phyloP scores from a whole-genome alignment of 2,113 vertebrate species.

The Elanoides forficatus region DNA sequence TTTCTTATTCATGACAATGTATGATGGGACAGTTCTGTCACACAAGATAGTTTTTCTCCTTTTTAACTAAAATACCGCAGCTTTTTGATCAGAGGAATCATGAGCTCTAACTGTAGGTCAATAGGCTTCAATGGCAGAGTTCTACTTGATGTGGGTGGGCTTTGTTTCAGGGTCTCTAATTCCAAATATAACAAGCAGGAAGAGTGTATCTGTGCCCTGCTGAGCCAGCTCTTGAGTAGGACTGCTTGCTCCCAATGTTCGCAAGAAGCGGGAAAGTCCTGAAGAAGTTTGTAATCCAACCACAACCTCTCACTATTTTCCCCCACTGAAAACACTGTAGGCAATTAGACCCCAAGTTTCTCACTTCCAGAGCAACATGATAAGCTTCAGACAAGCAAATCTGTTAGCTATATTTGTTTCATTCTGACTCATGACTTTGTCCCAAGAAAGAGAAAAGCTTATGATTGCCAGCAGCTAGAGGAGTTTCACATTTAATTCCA shows the following conservation, averaged over 20 bases:
- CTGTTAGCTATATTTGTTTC: neutral
- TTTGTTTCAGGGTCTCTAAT: neutral
- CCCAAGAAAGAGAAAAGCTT: neutral
- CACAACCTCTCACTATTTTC: neutral
- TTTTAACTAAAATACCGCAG: neutral
- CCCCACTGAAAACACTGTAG: neutral
- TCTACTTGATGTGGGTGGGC: neutral
- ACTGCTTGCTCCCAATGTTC: neutral
- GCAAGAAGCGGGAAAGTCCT: neutral
- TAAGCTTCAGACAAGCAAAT: neutral
- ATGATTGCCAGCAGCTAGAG: neutral
- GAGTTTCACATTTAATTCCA: neutral
- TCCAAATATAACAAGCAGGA: neutral
- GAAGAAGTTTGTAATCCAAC: neutral
- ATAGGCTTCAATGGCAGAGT: neutral
- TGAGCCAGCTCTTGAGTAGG: neutral
- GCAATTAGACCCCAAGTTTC: neutral
- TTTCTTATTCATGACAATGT: neutral
- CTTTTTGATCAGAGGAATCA: neutral
- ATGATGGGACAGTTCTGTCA: neutral
- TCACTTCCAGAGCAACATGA: neutral
- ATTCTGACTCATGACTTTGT: neutral
- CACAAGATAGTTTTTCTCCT: neutral
- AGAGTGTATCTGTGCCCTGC: neutral
- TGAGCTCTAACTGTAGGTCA: fast-evolving